phyloP scores from a whole-genome alignment of 2,113 vertebrate genomes.

The Silurus meridionalis region DNA sequence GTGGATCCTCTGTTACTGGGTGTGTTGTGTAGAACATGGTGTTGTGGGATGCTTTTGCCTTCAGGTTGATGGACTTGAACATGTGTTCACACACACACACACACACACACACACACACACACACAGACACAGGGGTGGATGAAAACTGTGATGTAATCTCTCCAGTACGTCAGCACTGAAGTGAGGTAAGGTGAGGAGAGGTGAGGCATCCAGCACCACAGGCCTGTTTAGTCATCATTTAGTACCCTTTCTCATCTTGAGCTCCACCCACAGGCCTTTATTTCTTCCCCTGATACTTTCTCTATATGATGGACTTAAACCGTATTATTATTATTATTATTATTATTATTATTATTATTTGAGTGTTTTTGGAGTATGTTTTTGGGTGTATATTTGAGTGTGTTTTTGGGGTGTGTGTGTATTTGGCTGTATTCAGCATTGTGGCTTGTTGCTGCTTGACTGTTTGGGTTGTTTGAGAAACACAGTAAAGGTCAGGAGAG shows the following conservation, averaged over 20 bases:
- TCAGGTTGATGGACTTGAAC: neutral
- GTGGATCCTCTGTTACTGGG: neutral
- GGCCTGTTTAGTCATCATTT: neutral
- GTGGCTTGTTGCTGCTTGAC: neutral
- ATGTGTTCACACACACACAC: neutral
- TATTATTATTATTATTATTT: neutral
- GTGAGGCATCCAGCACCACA: neutral
- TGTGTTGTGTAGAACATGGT: no score
- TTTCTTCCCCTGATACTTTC: neutral
- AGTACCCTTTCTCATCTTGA: neutral
- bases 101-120: no score
- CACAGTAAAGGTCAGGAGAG: slow-evolving; percentile 63
- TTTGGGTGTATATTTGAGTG: no score
- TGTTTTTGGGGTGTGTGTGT: no score
- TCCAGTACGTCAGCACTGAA: neutral
- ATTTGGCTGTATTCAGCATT: no score
- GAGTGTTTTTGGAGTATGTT: no score
- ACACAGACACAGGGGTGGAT: no score
- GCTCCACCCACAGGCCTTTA: neutral
- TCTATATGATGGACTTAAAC: neutral
- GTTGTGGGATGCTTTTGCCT: neutral
- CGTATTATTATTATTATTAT: no score
- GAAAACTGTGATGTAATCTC: neutral
- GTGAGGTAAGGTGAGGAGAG: neutral
- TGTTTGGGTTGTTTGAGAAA: slow-evolving; percentile 12